Conservation (phyloP, 2,113 vertebrate genomes). For the Polypterus bichir region DNA sequence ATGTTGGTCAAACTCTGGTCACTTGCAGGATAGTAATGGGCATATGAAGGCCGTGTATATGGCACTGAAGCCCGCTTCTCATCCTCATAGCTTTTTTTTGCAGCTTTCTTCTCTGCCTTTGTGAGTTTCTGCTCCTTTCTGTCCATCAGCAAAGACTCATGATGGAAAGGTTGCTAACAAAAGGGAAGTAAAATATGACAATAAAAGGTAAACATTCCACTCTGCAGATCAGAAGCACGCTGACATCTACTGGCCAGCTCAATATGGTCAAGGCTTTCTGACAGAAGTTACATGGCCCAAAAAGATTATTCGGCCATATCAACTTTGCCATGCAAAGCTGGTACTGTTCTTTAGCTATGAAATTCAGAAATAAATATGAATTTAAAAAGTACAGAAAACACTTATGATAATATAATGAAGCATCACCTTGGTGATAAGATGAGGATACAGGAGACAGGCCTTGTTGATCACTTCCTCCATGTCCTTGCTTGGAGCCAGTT, state of each 20-base stretch:
- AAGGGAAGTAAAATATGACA: slow-evolving; percentile 6
- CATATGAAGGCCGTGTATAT: slow-evolving; percentile 87
- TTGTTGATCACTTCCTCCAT: slow-evolving; percentile 69
- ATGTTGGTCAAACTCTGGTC: slow-evolving; percentile 82
- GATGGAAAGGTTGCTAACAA: slow-evolving; percentile 95
- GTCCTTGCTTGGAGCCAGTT: slow-evolving; percentile 31
- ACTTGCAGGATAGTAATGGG: slow-evolving; percentile 88
- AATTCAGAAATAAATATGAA: too few relatives aligned
- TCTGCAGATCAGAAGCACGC: not conserved
- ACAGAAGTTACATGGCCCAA: too few relatives aligned
- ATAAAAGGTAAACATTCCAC: not conserved
- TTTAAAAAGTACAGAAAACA: too few relatives aligned
- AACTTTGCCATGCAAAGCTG: too few relatives aligned
- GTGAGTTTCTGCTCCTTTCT: slow-evolving; percentile 91
- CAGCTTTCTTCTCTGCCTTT: slow-evolving; percentile 94
- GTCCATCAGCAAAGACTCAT: slow-evolving; percentile 90
- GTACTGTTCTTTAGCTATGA: too few relatives aligned
- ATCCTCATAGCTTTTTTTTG: slow-evolving; percentile 96
- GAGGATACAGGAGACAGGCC: slow-evolving; percentile 74
- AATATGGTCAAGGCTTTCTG: too few relatives aligned
- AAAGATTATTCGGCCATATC: too few relatives aligned
- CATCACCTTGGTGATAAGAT: slow-evolving; percentile 94
- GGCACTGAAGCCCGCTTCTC: slow-evolving; percentile 93
- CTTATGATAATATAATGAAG: too few relatives aligned
- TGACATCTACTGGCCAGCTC: not conserved